Base-by-base conservation (phyloP, 2,113 vertebrate genomes). In the Chiloscyllium plagiosum region DNA sequence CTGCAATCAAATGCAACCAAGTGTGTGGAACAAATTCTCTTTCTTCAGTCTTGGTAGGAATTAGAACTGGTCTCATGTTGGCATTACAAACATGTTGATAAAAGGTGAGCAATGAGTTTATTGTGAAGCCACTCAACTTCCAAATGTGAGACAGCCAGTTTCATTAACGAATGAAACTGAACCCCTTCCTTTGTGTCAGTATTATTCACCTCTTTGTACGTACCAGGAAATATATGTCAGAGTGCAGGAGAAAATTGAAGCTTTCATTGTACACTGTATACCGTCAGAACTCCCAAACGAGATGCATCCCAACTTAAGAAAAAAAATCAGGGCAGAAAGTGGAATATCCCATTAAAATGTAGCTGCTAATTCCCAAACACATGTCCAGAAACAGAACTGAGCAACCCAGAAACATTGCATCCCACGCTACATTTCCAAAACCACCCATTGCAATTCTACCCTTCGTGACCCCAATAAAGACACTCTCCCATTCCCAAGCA, bases 1-100 rank as follows among this genome's bases (percentile, higher is more conserved):
- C 10, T 70, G 93, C 68, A 94, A 94, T 94, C 69, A 94, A 94
- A 94, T 13, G 93, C 93, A 94, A 42, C 93, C 66, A 94, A 94
- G 66, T 94, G 93, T 94, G 42, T 22, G 70, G 24, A 94, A 47
- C n/a, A 90, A 90, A 90, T 65, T n/a, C 52, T 90, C 87, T 65
- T 33, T 12, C 33, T 65, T 13, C 56, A n/a, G 10, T 90, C 17
- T 33, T n/a, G n/a, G 87, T n/a, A 10, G 92, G 93, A 94, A 26
- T 70, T 70, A 37, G 42, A 50, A 47, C 66, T 70, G 93, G 68
- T 20, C n/a, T 70, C 68, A 47, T 29, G 20, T n/a, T 37, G 93
- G 26, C n/a, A 50, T 70, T 69, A 37, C 20, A 87, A n/a, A 7
- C 24, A 50, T 69, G 66, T 94, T 47, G 47, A 56, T 52, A 20